A percentile compares a stretch with the other conserved stretches of the same genome.
These are phyloP conservation scores for Tolypeutes matacus DNA, from an alignment of 2,797 vertebrate genomes.

Conservation along the genomic window DNA sequence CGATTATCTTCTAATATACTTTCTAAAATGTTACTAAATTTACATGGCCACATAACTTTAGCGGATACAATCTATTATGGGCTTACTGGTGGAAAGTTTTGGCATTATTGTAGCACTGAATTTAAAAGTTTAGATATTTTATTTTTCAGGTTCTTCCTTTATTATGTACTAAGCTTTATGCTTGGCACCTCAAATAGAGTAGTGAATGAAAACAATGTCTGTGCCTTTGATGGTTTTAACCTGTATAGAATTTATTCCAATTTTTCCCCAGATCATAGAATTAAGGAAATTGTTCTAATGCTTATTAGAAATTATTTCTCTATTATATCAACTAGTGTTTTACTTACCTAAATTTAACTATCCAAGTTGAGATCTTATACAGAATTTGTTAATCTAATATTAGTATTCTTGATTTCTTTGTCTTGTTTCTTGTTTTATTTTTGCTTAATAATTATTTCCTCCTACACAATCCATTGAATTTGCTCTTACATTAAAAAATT, in stretches of 20 bases:
- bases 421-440: slow-evolving; percentile 23
- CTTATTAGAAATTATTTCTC: slow-evolving; percentile 49
- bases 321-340: slow-evolving; percentile 64
- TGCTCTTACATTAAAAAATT: slow-evolving; percentile 39
- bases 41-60: neutral
- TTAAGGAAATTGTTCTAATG: slow-evolving; percentile 62
- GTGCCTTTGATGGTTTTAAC: slow-evolving; percentile 63
- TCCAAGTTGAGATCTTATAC: slow-evolving; percentile 20
- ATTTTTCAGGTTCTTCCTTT: slow-evolving; percentile 53
- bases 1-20: slow-evolving; percentile 46
- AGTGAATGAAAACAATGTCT: slow-evolving; percentile 57
- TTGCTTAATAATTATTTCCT: slow-evolving; percentile 47
- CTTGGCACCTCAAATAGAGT: neutral
- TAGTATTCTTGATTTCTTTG: slow-evolving; percentile 44
- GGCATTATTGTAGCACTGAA: slow-evolving; percentile 10
- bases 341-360: slow-evolving; percentile 65
- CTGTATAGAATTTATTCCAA: slow-evolving; percentile 44
- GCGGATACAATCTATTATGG: neutral
- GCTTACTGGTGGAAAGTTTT: slow-evolving; percentile 33
- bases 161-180: slow-evolving; percentile 26
- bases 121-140: slow-evolving; percentile 25
- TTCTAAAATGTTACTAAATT: slow-evolving; percentile 63
- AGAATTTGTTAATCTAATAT: slow-evolving; percentile 37
- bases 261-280: slow-evolving; percentile 44
- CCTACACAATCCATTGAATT: slow-evolving; percentile 37